These are phyloP conservation scores for Choristoneura fumiferana DNA, from an alignment of 1,140 invertebrate species.

Conservation along the genomic window DNA sequence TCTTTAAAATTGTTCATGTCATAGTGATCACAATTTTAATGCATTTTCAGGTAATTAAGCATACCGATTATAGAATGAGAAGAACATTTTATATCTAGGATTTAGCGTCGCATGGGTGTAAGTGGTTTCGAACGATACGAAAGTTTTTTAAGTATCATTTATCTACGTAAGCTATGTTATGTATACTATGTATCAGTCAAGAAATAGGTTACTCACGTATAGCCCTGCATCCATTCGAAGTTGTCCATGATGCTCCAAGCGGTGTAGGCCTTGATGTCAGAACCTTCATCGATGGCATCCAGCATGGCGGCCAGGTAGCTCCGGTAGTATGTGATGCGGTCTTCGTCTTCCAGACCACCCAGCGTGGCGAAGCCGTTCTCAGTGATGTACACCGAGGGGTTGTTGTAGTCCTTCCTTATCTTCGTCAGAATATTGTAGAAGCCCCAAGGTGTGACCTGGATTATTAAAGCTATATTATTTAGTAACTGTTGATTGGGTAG, in stretches of 20 bases:
- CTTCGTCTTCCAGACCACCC: constrained; percentile 47
- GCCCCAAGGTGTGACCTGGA: constrained; percentile 51
- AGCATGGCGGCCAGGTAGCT: constrained; percentile 61
- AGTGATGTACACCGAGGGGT: constrained; percentile 49
- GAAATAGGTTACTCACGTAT: constrained; percentile 79
- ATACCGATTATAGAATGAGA: too few relatives aligned
- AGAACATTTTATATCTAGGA: too few relatives aligned
- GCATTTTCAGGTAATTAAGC: too few relatives aligned
- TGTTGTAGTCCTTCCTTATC: constrained; percentile 51
- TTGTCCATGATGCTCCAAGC: constrained; percentile 84
- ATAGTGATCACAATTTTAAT: too few relatives aligned
- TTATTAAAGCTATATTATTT: not conserved
- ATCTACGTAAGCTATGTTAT: too few relatives aligned
- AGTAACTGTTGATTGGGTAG: too few relatives aligned
- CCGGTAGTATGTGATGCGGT: constrained; percentile 67
- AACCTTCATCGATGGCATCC: constrained; percentile 58
- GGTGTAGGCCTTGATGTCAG: constrained; percentile 76
- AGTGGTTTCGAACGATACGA: too few relatives aligned
- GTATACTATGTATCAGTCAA: too few relatives aligned
- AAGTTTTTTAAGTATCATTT: too few relatives aligned
- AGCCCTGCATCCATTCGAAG: constrained; percentile 81
- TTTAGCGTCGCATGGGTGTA: too few relatives aligned
- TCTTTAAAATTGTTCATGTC: too few relatives aligned
- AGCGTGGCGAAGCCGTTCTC: constrained; percentile 61
- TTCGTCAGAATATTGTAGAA: constrained; percentile 53